Evolutionary conservation across 1,140 invertebrate species (phyloP).

Genomic region (Orius insidiosus): DNA sequence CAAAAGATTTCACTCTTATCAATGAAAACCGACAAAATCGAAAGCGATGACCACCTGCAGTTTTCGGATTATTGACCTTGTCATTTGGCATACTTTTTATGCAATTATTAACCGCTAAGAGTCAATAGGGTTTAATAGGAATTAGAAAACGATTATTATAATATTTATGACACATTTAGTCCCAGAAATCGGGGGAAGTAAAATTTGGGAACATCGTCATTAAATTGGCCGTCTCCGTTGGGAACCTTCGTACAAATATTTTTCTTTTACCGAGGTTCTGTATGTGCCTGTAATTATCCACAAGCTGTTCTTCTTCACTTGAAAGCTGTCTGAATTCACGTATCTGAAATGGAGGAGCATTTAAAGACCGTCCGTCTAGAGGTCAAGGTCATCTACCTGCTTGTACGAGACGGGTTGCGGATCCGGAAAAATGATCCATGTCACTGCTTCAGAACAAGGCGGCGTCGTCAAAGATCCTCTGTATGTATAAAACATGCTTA

Average conservation of each 20-base stretch:
- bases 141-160: no score
- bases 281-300: slow-evolving; percentile 15
- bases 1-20: no score
- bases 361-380: not conserved
- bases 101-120: no score
- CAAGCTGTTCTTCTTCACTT: slow-evolving; percentile 7
- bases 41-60: no score
- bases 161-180: not conserved
- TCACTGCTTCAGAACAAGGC: slow-evolving; percentile 76
- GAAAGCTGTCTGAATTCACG: slow-evolving; percentile 10
- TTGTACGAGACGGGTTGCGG: slow-evolving; percentile 59
- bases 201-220: not conserved
- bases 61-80: no score
- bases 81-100: no score
- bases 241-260: slow-evolving; percentile 13
- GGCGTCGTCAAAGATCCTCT: slow-evolving; percentile 85
- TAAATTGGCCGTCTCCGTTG: slow-evolving; percentile 2
- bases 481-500: slow-evolving; percentile 63
- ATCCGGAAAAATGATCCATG: slow-evolving; percentile 76
- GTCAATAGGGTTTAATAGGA: no score
- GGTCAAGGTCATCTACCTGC: slow-evolving; percentile 36
- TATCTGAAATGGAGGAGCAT: slow-evolving; percentile 8
- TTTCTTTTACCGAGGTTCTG: slow-evolving; percentile 11
- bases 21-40: no score
- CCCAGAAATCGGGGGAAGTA: slow-evolving; percentile 8